These are phyloP conservation scores for Heterohyrax brucei DNA, from an alignment of 2,797 vertebrate genomes.

Conservation along the genomic window DNA sequence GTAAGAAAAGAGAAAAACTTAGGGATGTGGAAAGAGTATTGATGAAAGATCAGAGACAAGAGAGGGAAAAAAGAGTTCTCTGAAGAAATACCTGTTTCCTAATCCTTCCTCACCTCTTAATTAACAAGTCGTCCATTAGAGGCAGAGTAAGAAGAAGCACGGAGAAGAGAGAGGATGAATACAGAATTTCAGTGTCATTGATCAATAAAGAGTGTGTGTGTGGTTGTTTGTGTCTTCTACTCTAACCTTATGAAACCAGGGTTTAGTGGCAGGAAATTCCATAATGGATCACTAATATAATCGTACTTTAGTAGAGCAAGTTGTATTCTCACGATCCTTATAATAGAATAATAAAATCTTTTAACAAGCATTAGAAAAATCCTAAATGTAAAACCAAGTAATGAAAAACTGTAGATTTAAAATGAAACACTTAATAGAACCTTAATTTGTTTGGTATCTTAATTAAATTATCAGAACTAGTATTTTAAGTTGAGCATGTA, in stretches of 20 bases:
- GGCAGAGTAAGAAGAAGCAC: neutral
- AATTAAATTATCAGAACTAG: conserved; percentile 76
- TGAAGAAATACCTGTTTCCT: conserved; percentile 48
- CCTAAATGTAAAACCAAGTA: conserved; percentile 56
- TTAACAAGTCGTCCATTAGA: conserved; percentile 15
- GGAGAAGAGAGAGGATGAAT: neutral
- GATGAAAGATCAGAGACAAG: neutral
- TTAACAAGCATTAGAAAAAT: conserved; percentile 71
- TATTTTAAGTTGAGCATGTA: conserved; percentile 63
- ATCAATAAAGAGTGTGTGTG: neutral
- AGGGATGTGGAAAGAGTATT: conserved; percentile 39
- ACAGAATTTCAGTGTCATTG: neutral
- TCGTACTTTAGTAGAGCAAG: conserved; percentile 51
- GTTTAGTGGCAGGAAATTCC: conserved; percentile 29
- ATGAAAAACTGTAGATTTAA: conserved; percentile 65
- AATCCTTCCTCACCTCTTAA: conserved; percentile 41
- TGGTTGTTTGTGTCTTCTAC: conserved; percentile 29
- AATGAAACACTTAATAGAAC: conserved; percentile 32
- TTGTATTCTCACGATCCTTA: conserved; percentile 37
- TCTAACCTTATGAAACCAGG: conserved; percentile 14
- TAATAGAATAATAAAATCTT: conserved; percentile 63
- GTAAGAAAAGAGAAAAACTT: neutral
- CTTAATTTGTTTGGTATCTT: conserved; percentile 60
- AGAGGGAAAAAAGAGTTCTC: conserved; percentile 46
- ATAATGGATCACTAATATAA: conserved; percentile 16